phyloP scores from a whole-genome alignment of 2,888 invertebrate species.

The Nesidiocoris tenuis region DNA sequence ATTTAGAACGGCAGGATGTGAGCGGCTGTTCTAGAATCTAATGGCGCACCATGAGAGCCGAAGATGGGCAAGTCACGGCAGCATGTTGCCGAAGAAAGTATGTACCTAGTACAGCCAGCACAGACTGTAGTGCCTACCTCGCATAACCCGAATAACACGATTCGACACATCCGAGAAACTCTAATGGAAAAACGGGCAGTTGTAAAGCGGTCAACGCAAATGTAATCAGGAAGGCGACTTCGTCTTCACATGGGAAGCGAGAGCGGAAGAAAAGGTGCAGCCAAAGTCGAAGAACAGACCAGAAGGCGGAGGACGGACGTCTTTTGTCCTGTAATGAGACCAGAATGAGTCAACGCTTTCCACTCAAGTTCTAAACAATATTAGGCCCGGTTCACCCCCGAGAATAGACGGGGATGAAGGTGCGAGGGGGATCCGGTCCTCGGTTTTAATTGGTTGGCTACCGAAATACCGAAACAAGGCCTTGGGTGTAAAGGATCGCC shows the following conservation, averaged over 20 bases:
- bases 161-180: slow-evolving; percentile 34
- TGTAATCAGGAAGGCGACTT: slow-evolving; percentile 29
- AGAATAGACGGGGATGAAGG: slow-evolving; percentile 5
- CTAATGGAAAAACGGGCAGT: slow-evolving; percentile 35
- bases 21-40: no score
- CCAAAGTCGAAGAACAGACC: slow-evolving; percentile 13
- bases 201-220: slow-evolving; percentile 42
- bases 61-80: no score
- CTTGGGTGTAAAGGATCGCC: no score
- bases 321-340: slow-evolving; percentile 44
- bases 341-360: slow-evolving; percentile 44
- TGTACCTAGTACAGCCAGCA: no score
- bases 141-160: slow-evolving; percentile 11
- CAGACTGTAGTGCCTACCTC: no score
- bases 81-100: no score
- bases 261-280: slow-evolving; percentile 23
- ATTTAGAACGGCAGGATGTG: no score
- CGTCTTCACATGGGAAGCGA: slow-evolving; percentile 31
- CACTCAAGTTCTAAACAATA: slow-evolving; percentile 40
- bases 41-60: no score
- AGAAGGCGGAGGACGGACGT: slow-evolving; percentile 9
- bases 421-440: neutral
- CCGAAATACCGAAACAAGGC: slow-evolving; percentile 26
- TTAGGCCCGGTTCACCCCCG: slow-evolving; percentile 12
- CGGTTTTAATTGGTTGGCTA: slow-evolving; percentile 37